These are phyloP conservation scores for Zalophus californianus DNA, from an alignment of 2,797 vertebrate species.

Conservation along the genomic window DNA sequence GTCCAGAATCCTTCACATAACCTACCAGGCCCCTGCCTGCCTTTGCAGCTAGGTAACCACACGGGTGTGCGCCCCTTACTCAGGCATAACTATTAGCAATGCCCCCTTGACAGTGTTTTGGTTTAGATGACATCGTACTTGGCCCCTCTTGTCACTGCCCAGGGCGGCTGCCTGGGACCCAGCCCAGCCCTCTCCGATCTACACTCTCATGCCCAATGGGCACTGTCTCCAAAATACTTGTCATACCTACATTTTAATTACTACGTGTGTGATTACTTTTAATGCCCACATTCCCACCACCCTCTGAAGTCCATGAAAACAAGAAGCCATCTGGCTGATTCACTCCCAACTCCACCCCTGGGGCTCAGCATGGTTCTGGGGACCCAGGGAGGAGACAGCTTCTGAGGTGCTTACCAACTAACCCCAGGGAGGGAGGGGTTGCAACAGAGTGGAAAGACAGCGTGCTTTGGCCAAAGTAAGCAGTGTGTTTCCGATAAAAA, in stretches of 20 bases:
- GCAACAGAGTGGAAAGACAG: neutral
- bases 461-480: neutral
- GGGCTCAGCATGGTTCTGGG: neutral
- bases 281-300: neutral
- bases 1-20: neutral
- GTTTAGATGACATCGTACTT: neutral
- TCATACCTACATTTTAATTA: neutral
- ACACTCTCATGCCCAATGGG: neutral
- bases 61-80: too few species aligned
- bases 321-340: neutral
- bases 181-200: neutral
- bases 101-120: neutral
- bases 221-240: neutral
- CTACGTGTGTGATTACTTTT: neutral
- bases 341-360: neutral
- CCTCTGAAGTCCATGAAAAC: neutral
- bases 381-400: accelerated
- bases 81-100: too few species aligned
- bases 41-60: neutral
- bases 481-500: neutral
- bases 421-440: neutral
- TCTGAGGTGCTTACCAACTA: neutral
- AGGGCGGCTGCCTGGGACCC: neutral
- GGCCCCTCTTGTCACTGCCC: neutral
- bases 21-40: neutral